Evolutionary conservation across 2,113 vertebrate species (phyloP), one percentile per base, ranked within the genome.

Genomic region (Alethe diademata): DNA sequence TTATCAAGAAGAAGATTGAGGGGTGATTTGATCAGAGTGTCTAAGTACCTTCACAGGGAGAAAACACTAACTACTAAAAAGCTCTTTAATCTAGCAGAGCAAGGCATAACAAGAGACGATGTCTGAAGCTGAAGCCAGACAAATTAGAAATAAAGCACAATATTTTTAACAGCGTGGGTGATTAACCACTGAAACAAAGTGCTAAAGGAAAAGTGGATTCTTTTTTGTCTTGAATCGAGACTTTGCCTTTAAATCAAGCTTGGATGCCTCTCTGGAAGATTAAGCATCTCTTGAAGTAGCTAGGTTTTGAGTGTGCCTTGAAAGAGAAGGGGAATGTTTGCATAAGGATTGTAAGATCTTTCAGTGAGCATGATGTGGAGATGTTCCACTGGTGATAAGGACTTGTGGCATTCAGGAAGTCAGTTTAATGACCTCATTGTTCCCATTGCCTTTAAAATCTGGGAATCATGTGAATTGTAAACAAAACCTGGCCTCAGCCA

Each of bases 51-150:
- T 91, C 87, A 96, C 76, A 89, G 65, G 64, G 72, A 91, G 84
- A 96, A 94, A 94, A 84, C 84, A 87, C 90, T 94, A 96, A 92
- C 90, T 92, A 87, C 96, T 96, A 81, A 92, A 96, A 95, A 92
- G 90, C 90, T 95, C 91, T 95, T 96, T 93, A 95, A 94, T 91
- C 92, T 95, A 94, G 84, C 65, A 81, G 80, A 94, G 73, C 73
- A 92, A 78, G 51, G 70, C 78, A 94, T 94, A 94, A 91, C 84
- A 85, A 90, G 73, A 93, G 70, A 87, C 1, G 2, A 84, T 82
- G 84, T 93, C 80, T 91, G 89, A 91, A 81, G 73, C 87, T 69
- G 84, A 95, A 91, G 84, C 53, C 69, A 95, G 90, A 95, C 90
- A 95, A 96, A 95, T 96, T 94, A 94, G 90, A 94, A 96, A 95